phyloP scores from a whole-genome alignment of 2,797 vertebrate species.

The Phoeniculus purpureus region DNA sequence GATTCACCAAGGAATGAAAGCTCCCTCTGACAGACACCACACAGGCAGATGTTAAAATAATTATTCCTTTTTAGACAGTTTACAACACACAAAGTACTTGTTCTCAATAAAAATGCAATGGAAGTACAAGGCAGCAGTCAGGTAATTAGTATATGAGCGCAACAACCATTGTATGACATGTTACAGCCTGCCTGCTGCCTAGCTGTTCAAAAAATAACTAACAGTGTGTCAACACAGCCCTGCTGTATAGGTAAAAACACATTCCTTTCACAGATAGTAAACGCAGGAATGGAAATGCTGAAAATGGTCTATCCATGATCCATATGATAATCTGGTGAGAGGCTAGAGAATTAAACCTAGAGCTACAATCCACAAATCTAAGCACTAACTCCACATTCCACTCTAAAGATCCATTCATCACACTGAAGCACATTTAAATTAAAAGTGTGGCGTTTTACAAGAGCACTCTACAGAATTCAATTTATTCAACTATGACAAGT shows the following conservation, averaged over 20 bases:
- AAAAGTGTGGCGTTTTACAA: constrained; percentile 4
- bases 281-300: not conserved
- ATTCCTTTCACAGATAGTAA: not conserved
- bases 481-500: constrained; percentile 31
- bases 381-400: not conserved
- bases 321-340: not conserved
- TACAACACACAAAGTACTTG: not conserved
- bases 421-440: not conserved
- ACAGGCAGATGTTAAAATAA: not conserved
- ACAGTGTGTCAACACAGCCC: not conserved
- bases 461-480: not conserved
- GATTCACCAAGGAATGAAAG: not conserved
- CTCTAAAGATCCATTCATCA: not conserved
- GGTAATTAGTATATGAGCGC: not conserved
- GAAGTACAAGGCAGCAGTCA: not conserved
- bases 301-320: not conserved
- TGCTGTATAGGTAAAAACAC: not conserved
- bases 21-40: not conserved
- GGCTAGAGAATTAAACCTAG: not conserved
- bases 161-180: not conserved
- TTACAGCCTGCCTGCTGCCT: not conserved
- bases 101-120: not conserved
- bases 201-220: not conserved
- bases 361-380: not conserved
- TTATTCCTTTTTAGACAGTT: not conserved